These are phyloP conservation scores for Chloroceryle inda DNA, from an alignment of 2,797 vertebrate species.

Conservation along the genomic window DNA sequence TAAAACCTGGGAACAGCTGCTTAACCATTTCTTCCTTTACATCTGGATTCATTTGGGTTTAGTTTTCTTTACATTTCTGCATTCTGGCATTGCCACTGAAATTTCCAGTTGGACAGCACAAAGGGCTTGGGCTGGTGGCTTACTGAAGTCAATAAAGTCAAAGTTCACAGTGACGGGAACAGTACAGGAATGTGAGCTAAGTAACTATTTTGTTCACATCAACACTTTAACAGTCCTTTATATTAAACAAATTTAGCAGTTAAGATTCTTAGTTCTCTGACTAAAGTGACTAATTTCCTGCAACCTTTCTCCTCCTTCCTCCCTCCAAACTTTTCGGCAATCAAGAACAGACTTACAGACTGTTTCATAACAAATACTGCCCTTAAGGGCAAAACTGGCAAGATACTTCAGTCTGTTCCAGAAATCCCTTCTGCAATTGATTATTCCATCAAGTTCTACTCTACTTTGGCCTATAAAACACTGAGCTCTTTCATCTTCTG, in stretches of 20 bases:
- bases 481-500: background rate
- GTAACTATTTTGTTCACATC: background rate
- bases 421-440: constrained; percentile 42
- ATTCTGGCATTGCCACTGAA: background rate
- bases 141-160: background rate
- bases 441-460: constrained; percentile 9
- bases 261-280: constrained; percentile 9
- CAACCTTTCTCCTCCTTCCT: constrained; percentile 52
- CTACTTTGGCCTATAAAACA: background rate
- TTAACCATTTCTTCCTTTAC: background rate
- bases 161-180: background rate
- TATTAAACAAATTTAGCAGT: background rate
- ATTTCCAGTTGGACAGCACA: background rate
- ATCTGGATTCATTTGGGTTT: background rate
- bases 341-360: constrained; percentile 16
- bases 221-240: background rate
- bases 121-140: background rate
- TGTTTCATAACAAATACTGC: constrained; percentile 10
- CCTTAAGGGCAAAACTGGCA: constrained; percentile 33
- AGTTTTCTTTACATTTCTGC: background rate
- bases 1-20: constrained; percentile 22
- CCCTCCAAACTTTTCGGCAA: constrained; percentile 32
- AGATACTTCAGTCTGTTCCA: constrained; percentile 23
- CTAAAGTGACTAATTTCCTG: constrained; percentile 50
- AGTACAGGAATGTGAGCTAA: background rate